Evolutionary conservation across 2,113 vertebrate genomes (phyloP).

Genomic region (Rutilus rutilus): DNA sequence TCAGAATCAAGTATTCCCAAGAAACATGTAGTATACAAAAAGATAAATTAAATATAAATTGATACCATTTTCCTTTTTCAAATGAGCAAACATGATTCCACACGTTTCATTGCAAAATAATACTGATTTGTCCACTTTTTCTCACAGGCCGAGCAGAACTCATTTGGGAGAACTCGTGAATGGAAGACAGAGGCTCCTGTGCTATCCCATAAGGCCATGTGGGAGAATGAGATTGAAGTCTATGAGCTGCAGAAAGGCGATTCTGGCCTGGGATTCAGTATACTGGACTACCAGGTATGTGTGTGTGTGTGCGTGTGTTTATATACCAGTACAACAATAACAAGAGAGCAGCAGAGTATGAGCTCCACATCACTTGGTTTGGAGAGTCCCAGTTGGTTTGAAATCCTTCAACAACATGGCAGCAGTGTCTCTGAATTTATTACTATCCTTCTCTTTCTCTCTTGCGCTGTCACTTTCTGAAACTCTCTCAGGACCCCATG

Average conservation of each 20-base stretch:
- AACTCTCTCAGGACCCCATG: conserved; percentile 83
- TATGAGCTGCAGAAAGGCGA: conserved; percentile 90
- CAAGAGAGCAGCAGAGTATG: conserved; percentile 54
- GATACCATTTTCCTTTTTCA: background rate
- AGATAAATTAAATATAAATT: background rate
- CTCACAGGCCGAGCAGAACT: conserved; percentile 71
- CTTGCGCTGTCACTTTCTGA: background rate
- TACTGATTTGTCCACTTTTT: background rate
- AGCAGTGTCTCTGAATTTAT: conserved; percentile 25
- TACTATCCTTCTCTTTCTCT: conserved; percentile 9
- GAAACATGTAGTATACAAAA: background rate
- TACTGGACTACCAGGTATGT: conserved; percentile 95
- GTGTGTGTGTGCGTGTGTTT: conserved; percentile 34
- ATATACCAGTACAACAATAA: background rate
- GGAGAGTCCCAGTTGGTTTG: conserved; percentile 24
- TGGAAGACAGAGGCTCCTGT: conserved; percentile 76
- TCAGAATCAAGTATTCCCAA: background rate
- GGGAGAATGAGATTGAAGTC: conserved; percentile 85
- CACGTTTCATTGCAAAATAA: background rate
- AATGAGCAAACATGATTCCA: background rate
- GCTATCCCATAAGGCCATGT: conserved; percentile 87
- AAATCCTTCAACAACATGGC: conserved; percentile 22
- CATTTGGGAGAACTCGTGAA: conserved; percentile 67
- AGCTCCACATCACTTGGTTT: background rate
- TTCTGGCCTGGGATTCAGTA: conserved; percentile 93